Base-by-base conservation (phyloP, 2,113 vertebrate species). In the Enhydra lutris region DNA sequence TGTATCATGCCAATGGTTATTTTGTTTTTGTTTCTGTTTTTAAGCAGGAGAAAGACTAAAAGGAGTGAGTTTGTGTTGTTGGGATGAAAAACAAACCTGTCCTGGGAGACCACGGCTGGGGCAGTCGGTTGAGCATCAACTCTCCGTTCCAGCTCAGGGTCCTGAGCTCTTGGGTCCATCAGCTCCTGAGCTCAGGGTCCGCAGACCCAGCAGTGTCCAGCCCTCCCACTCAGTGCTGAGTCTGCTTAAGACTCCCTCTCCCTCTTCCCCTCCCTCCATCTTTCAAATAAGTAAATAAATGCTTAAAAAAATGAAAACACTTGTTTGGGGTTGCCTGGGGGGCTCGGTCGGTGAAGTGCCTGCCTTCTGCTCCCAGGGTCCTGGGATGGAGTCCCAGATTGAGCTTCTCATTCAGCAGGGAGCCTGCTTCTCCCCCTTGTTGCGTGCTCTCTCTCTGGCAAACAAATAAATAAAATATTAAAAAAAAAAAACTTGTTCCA, bases 71-170 rank as follows among this genome's bases (percentile, higher is more conserved):
- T 59, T 39, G 21, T 9, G 20, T 59, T 39, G 14, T 59, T 59
- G 55, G n/a, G 24, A 39, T 59, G n/a, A 39, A 82, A 59, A 82
- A 9, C 57, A 57, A 57, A 26, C n/a, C 39, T 80, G 10, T 55
- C 13, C 18, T 14, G 65, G 34, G 65, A 17, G 15, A 7, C 1
- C 34, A 17, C 20, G 34, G 65, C 34, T 15, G 34, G 34, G 5
- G 31, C 34, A 20, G 65, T 9, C 0, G 1, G 34, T 4, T 20
- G 18, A 9, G 7, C 15, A n/a, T 1, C 65, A 34, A n/a, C 65
- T n/a, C 65, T 20, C 18, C 7, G 7, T 69, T n/a, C n/a, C 3
- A 18, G 65, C 65, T 69, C 34, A 69, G 34, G 17, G 50, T 52
- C 14, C 50, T 52, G 50, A 52, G 14, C 50, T 52, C 50, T 15